phyloP scores from a whole-genome alignment of 2,888 invertebrate species.

The Synergus laeviventris region DNA sequence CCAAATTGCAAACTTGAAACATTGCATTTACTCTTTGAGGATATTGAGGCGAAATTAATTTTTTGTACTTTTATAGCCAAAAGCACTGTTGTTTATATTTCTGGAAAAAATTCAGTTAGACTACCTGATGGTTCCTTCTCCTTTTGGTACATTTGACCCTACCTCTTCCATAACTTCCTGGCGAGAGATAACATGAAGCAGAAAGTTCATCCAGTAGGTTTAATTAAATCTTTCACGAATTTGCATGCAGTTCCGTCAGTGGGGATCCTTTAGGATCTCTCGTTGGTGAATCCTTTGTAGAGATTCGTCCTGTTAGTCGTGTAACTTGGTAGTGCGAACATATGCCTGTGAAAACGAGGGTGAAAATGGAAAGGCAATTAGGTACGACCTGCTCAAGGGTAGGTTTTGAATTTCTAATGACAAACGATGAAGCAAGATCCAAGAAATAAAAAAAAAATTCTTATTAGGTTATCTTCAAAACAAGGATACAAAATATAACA shows the following conservation, averaged over 20 bases:
- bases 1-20: too few relatives aligned
- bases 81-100: not conserved
- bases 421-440: not conserved
- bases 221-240: constrained; percentile 75
- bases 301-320: constrained; percentile 62
- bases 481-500: too few relatives aligned
- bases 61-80: not conserved
- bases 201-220: constrained; percentile 63
- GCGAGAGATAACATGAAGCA: constrained; percentile 50
- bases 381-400: constrained; percentile 34
- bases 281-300: constrained; percentile 65
- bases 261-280: constrained; percentile 65
- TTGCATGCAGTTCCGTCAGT: constrained; percentile 65
- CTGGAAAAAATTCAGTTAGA: not conserved
- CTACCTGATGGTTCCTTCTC: not conserved
- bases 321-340: constrained; percentile 44
- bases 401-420: constrained; percentile 33
- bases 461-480: too few relatives aligned
- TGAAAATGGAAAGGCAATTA: constrained; percentile 54
- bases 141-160: constrained; percentile 6
- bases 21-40: too few relatives aligned
- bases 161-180: constrained; percentile 49
- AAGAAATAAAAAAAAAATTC: not conserved
- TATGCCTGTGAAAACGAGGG: constrained; percentile 45
- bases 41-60: too few relatives aligned